Evolutionary conservation across 2,113 vertebrate species (phyloP), one percentile per base, ranked within the genome.

Genomic region (Sylvietta virens): DNA sequence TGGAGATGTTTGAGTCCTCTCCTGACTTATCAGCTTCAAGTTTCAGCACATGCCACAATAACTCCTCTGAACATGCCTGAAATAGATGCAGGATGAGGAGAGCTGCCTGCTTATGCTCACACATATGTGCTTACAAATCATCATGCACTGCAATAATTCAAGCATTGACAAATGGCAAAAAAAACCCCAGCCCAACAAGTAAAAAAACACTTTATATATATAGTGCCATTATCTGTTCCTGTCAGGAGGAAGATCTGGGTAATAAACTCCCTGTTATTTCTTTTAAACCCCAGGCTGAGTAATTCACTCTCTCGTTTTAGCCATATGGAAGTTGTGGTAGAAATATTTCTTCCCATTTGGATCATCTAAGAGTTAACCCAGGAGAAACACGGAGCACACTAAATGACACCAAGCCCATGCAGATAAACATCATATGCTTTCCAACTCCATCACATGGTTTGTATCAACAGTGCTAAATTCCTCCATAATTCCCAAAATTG

Each of bases 361-460:
- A 50, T 48, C 88, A 73, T 56, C 51, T 91, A 94, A 95, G 91
- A 91, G 95, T 96, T 97, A 98, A 97, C 60, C 37, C 61, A 69
- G 71, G 66, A 95, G 33, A 28, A 88, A 79, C 70, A 51, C 74
- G 39, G 78, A 86, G 76, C 37, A 69, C 40, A 11, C 44, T 71
- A 77, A 77, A 97, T 92, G 65, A 97, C 90, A 94, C 86, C 58
- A 73, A 44, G 81, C 83, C 54, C 58, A 8, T 72, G 61, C 45
- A 95, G 96, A 97, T 93, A 97, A 96, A 92, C 87, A 79, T 72
- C 91, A 67, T 78, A 70, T 91, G 91, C 81, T 92, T 86, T 86
- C 88, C 81, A 95, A 77, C 90, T 50, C 44, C 11, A 81, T 96
- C 95, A 97, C 97, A 98, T 98, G 98, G 93, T 97, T 98, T 95